Base-by-base conservation (phyloP, 2,888 invertebrate genomes). In the Chromoteleia sp. region DNA sequence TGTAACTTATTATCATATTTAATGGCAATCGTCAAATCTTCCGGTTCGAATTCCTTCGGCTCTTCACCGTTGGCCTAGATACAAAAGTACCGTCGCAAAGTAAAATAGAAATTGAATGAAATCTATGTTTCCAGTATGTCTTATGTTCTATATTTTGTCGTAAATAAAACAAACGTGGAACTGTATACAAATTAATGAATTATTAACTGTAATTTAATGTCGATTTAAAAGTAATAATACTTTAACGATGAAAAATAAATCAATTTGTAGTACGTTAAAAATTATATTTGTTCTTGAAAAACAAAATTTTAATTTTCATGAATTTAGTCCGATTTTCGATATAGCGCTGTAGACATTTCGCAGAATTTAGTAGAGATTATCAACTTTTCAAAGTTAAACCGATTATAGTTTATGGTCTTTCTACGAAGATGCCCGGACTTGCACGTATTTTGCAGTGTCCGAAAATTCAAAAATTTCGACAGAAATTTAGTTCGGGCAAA, bases 1-100 rank as follows among this genome's bases (percentile, higher is more conserved):
- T 61, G 8, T 33, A 48, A 61, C 63, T 61, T 14, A 50, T 45
- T 67, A 56, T 39, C 73, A 79, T 79, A 54, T 39, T 68, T 54
- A 70, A 43, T 21, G 4, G 36, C 0, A 48, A 50, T 50, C n/a
- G 29, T 14, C 14, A n/a, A 39, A 68, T 52, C 25, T 39, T 36
- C 58, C 19, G 14, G 33, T 17, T 54, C 10, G 21, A 21, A 59
- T 17, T 17, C 25, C n/a, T 15, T 8, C 15, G 33, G 6, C 29
- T 10, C 21, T 14, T 0, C 14, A 56, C 36, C 21, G 48, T 29
- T 52, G 54, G 3, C 54, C 43, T 19, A 63, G 30, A 63, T 59
- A 43, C 1, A 41, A 41, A 41, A 14, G 0, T 41, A 14, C n/a
- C n/a, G n/a, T n/a, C n/a, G n/a, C n/a, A n/a, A n/a, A n/a, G n/a